Conservation (phyloP, 2,797 vertebrate genomes). For the Sparus aurata region DNA sequence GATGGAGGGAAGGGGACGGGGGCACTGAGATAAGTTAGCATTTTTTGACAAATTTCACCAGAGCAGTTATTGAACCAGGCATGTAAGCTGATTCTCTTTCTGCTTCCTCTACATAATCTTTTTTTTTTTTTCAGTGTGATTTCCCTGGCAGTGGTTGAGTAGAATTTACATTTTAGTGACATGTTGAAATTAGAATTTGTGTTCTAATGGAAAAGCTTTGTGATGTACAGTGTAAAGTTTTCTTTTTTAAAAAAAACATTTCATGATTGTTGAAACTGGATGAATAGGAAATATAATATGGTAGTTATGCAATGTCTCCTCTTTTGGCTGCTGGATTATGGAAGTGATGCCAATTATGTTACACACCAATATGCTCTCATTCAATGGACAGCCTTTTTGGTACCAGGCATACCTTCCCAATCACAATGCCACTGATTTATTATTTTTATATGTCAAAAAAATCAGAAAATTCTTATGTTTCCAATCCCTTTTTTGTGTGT, state of each 20-base stretch:
- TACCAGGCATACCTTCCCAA: slow-evolving; percentile 62
- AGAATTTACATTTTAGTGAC: slow-evolving; percentile 75
- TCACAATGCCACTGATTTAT: slow-evolving; percentile 66
- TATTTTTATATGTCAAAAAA: slow-evolving; percentile 76
- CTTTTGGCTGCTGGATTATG: slow-evolving; percentile 70
- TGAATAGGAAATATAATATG: slow-evolving; percentile 77
- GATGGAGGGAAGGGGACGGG: slow-evolving; percentile 58
- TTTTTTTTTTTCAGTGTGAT: slow-evolving; percentile 75
- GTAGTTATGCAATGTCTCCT: slow-evolving; percentile 75
- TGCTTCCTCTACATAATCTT: slow-evolving; percentile 66
- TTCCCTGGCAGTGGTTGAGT: slow-evolving; percentile 78
- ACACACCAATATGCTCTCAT: slow-evolving; percentile 67
- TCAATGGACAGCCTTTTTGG: slow-evolving; percentile 59
- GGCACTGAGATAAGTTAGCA: slow-evolving; percentile 40
- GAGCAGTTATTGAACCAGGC: slow-evolving; percentile 69
- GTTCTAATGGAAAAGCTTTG: slow-evolving; percentile 78
- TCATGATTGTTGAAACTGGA: slow-evolving; percentile 79
- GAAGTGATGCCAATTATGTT: slow-evolving; percentile 60
- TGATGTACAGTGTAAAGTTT: slow-evolving; percentile 86
- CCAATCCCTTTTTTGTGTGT: slow-evolving; percentile 69
- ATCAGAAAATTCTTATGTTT: slow-evolving; percentile 67
- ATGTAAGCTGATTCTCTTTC: slow-evolving; percentile 71
- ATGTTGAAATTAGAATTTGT: slow-evolving; percentile 75
- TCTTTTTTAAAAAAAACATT: slow-evolving; percentile 71
- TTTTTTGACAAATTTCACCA: slow-evolving; percentile 58